Conservation (phyloP, 2,113 vertebrate genomes). For the Thryonomys swinderianus region DNA sequence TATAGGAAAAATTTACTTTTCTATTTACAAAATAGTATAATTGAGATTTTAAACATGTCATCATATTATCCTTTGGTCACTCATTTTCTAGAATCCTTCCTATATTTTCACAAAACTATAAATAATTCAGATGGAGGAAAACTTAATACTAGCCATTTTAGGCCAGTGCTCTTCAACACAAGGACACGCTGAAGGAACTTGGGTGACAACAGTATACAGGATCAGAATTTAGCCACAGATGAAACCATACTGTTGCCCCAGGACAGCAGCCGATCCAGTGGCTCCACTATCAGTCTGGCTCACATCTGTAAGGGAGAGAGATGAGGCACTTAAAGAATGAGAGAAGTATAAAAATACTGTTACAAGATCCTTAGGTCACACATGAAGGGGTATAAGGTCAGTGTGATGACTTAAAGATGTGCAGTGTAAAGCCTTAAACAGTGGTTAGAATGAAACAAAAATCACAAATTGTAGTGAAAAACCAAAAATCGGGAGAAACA, state of each 20-base stretch:
- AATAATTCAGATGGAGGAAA: not conserved
- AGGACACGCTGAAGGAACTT: not conserved
- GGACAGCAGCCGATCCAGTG: not conserved
- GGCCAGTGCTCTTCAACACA: not conserved
- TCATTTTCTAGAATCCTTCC: constrained; percentile 16
- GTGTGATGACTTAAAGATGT: not conserved
- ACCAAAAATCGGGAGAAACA: not conserved
- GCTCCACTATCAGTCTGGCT: not conserved
- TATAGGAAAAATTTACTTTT: not conserved
- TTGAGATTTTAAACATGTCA: constrained; percentile 49
- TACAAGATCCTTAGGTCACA: not conserved
- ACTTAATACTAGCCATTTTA: not conserved
- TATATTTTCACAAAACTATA: constrained; percentile 22
- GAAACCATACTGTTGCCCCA: not conserved
- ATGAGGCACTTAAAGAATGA: not conserved
- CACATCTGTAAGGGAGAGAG: not conserved
- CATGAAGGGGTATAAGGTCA: not conserved
- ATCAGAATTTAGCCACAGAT: not conserved
- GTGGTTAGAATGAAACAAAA: not conserved
- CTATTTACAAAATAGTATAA: constrained; percentile 40
- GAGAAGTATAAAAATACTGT: not conserved
- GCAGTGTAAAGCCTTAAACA: not conserved
- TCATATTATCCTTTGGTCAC: not conserved
- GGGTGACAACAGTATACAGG: not conserved
- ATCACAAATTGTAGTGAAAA: not conserved